Percentiles rank a stretch among this genome's conserved stretches.
phyloP scores from a whole-genome alignment of 2,113 vertebrate genomes.

The Salvelinus namaycush region DNA sequence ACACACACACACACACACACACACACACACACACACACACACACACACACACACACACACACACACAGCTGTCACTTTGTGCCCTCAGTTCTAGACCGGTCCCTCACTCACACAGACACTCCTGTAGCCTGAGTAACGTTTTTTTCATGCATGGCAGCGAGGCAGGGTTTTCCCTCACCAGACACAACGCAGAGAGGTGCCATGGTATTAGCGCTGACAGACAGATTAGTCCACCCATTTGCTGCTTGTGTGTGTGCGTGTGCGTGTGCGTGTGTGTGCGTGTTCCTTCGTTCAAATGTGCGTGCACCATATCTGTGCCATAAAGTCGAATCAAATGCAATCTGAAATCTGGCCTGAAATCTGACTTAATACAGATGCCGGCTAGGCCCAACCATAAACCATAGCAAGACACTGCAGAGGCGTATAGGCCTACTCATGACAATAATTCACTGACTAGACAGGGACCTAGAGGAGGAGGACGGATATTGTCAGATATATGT shows the following conservation, averaged over 20 bases:
- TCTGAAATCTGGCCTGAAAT: too few relatives aligned
- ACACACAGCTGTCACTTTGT: conserved; percentile 26
- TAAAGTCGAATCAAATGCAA: too few relatives aligned
- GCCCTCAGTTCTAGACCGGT: background rate
- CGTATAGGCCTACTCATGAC: too few relatives aligned
- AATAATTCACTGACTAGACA: too few relatives aligned
- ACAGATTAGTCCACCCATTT: background rate
- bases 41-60: too few relatives aligned
- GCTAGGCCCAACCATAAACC: background rate
- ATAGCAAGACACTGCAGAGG: too few relatives aligned
- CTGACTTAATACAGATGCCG: background rate
- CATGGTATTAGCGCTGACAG: conserved; percentile 4
- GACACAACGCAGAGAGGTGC: conserved; percentile 43
- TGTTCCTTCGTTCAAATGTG: background rate
- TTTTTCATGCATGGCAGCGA: background rate
- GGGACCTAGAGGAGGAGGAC: background rate
- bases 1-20: too few relatives aligned
- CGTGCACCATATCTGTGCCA: background rate
- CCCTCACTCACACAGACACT: conserved; percentile 6
- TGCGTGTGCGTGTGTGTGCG: background rate
- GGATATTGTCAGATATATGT: conserved; percentile 20
- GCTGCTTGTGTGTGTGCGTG: background rate
- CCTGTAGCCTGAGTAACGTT: too few relatives aligned
- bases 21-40: too few relatives aligned
- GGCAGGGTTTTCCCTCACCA: conserved; percentile 24